Percentiles rank a stretch among this genome's conserved stretches.
These are phyloP conservation scores for Ailurus styani DNA, from an alignment of 2,113 vertebrate species.

Conservation along the genomic window DNA sequence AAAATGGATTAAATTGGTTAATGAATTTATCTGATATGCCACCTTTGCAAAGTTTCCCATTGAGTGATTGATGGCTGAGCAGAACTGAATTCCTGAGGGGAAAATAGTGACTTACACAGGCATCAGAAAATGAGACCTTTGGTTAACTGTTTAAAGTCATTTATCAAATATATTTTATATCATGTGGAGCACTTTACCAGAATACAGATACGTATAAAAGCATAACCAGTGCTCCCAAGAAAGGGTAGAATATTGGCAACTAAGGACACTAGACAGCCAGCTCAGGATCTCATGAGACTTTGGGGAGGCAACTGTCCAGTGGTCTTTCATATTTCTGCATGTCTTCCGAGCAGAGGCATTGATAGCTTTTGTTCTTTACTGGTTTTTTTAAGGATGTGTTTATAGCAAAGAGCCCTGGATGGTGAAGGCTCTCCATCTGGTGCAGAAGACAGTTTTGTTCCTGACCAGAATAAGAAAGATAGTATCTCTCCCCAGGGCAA, in stretches of 20 bases:
- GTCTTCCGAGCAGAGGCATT: not conserved
- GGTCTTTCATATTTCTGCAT: not conserved
- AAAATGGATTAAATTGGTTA: conserved; percentile 41
- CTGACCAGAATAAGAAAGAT: not conserved
- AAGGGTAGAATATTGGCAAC: not conserved
- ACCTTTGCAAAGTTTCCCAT: not conserved
- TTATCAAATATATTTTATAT: not conserved
- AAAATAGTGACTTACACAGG: conserved; percentile 35
- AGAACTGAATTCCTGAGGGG: conserved; percentile 30
- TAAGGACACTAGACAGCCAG: not conserved
- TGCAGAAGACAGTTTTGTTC: not conserved
- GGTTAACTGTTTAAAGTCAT: conserved; percentile 54
- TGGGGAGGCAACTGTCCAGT: not conserved
- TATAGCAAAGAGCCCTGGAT: not conserved
- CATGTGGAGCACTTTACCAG: not conserved
- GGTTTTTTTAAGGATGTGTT: not conserved
- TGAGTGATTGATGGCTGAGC: conserved; percentile 37
- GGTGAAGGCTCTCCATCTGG: not conserved
- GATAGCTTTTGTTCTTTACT: not conserved
- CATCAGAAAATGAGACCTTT: not conserved
- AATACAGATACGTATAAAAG: not conserved
- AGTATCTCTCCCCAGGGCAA: not conserved
- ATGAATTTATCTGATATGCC: conserved; percentile 21
- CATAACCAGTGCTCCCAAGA: not conserved
- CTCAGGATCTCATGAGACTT: not conserved